Conservation (phyloP, 2,797 vertebrate genomes). For the Cirrhinus mrigala region DNA sequence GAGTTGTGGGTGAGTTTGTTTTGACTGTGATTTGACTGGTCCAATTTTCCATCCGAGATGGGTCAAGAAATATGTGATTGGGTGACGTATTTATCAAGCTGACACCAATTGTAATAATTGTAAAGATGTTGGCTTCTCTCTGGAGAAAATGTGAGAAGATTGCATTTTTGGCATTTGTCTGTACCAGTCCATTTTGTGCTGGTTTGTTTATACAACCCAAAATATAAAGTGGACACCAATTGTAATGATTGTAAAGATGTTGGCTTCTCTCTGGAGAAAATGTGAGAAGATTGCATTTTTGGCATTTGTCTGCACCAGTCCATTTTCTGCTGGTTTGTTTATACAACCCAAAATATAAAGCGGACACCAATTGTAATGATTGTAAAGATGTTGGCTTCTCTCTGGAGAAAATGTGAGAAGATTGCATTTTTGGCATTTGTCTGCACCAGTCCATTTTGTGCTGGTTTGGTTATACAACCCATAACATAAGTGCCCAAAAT, state of each 20-base stretch:
- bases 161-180: neutral
- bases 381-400: neutral
- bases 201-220: neutral
- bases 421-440: neutral
- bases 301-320: no score
- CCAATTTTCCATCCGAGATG: neutral
- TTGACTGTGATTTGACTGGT: no score
- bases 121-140: neutral
- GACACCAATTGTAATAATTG: neutral
- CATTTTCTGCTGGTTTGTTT: neutral
- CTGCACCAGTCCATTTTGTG: neutral
- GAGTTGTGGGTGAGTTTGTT: constrained; percentile 87
- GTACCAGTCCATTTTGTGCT: neutral
- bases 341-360: neutral
- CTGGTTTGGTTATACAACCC: neutral
- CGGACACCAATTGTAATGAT: neutral
- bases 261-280: neutral
- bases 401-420: neutral
- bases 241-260: neutral
- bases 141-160: neutral
- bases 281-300: neutral
- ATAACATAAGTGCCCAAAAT: no score
- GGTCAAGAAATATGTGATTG: neutral
- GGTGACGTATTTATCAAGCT: neutral
- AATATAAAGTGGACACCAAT: neutral